Evolutionary conservation across 1,140 invertebrate genomes (phyloP), one percentile per base, ranked within the genome.

Genomic region (Laodelphax striatellus): DNA sequence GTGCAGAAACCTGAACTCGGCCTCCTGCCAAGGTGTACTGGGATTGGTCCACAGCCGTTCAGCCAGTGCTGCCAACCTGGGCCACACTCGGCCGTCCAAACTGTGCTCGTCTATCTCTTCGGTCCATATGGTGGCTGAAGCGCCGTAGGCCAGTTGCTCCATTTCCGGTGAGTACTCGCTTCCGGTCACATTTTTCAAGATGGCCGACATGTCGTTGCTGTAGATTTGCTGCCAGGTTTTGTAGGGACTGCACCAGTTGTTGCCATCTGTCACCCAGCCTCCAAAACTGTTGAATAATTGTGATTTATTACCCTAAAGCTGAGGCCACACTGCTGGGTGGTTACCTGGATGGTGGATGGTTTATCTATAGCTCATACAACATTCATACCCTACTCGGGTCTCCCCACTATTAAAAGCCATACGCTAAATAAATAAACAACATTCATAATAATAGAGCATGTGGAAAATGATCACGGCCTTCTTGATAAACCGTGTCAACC

Each of bases 221-320:
- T 92, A 93, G 10, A 92, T 80, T 65, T 83, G 84, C 72, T 93
- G 89, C 90, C 90, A 93, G 4, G 87, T 85, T 69, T 88, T 92
- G 71, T 91, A 92, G 0, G 90, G 90, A 0, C 87, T 80, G 70
- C 90, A 92, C 90, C 89, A 92, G 70, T 91, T 91, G 65, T 85
- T 86, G 14, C 82, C 82, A 71, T 72, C 70, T 10, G 78, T 52
- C 3, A 38, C 34, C 22, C 46, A 52, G 1, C 46, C 19, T 1
- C 46, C 19, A 14, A 52, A 21, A 14, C 46, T 52, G 55, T 14
- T 66, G 24, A 38, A 38, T 38, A 11, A 5, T 38, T 28, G 2
- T 28, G 24, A 28, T 6, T 28, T 28, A 6, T 28, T n/a, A n/a
- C n/a, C 9, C 28, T 31, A 31, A 31, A 31, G 28, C 28, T 31